Evolutionary conservation across 2,113 vertebrate genomes (phyloP).

Genomic region (Thalassoma bifasciatum): DNA sequence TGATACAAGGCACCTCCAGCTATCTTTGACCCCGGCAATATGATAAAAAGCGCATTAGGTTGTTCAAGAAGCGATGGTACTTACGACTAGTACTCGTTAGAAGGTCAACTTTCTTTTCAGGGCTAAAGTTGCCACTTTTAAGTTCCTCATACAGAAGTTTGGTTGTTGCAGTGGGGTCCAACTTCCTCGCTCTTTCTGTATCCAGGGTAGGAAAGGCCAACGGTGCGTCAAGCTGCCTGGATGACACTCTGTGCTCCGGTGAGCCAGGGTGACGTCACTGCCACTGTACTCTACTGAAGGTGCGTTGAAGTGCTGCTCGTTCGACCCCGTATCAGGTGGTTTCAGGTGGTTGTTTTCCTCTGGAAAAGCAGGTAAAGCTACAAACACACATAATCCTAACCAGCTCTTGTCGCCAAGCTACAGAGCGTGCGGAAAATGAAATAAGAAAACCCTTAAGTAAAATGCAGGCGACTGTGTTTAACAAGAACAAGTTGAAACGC

Average conservation of each 20-base stretch:
- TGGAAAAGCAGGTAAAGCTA: background rate
- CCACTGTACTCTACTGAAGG: background rate
- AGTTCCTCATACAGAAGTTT: slow-evolving; percentile 47
- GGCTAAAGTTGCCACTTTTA: background rate
- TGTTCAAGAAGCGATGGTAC: slow-evolving; percentile 4
- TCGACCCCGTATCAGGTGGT: slow-evolving; percentile 12
- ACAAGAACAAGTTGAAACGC: too few species aligned
- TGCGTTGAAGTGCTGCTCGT: slow-evolving; percentile 65
- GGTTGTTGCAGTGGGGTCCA: slow-evolving; percentile 8
- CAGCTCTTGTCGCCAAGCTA: background rate
- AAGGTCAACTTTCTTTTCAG: background rate
- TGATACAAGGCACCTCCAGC: background rate
- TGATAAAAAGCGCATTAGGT: slow-evolving; percentile 9
- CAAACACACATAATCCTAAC: background rate
- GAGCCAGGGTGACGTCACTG: slow-evolving; percentile 75
- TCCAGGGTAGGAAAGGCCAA: background rate
- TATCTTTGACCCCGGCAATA: background rate
- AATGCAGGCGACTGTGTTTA: background rate
- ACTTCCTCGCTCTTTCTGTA: background rate
- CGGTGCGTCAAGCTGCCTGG: slow-evolving; percentile 16
- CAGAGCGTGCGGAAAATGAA: too few species aligned
- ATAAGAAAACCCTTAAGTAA: background rate
- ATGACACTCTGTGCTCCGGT: slow-evolving; percentile 51
- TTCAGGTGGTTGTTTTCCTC: background rate
- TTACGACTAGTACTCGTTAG: slow-evolving; percentile 50